Evolutionary conservation across 2,113 vertebrate genomes (phyloP), one percentile per base, ranked within the genome.

Genomic region (Ploceus nigricollis): DNA sequence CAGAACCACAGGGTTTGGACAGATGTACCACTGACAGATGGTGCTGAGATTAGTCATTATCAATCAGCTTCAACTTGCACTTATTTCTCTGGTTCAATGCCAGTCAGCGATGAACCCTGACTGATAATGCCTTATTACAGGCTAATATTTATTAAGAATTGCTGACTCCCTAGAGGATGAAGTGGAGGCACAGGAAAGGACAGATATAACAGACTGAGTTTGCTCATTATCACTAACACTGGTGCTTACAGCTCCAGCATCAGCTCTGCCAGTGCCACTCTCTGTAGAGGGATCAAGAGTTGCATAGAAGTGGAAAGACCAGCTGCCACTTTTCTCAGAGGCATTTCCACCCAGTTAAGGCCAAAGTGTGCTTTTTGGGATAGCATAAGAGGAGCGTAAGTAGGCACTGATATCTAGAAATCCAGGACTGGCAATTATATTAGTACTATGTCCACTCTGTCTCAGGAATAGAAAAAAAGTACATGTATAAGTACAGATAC

Each of bases 31-130:
- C 69, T 87, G 85, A 87, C 94, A 96, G 93, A 93, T 95, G 94
- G 96, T 87, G 56, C 88, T 93, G 88, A 92, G 94, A 93, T 93
- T 92, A 92, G 64, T 94, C 93, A 88, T 94, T 94, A 95, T 95
- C 92, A 80, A 90, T 94, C 93, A 92, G 90, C 72, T 90, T 81
- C 75, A 90, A 42, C 56, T 90, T 96, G 76, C 68, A 81, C 68
- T 95, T 91, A 48, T 95, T 93, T 44, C 60, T 83, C 60, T 89
- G 92, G 82, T 94, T 81, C 80, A 48, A 5, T 30, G 82, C 85
- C 96, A 96, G 88, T 56, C 75, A 88, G 27, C 0, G 0, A 70
- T 78, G 82, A 97, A 56, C 56, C 40, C 47, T 83, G 82, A 54
- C 79, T 88, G 75, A 69, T 79, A 90, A 63, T 80, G 54, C 23